Base-by-base conservation (phyloP, 2,888 invertebrate species). In the Watsonalla binaria region DNA sequence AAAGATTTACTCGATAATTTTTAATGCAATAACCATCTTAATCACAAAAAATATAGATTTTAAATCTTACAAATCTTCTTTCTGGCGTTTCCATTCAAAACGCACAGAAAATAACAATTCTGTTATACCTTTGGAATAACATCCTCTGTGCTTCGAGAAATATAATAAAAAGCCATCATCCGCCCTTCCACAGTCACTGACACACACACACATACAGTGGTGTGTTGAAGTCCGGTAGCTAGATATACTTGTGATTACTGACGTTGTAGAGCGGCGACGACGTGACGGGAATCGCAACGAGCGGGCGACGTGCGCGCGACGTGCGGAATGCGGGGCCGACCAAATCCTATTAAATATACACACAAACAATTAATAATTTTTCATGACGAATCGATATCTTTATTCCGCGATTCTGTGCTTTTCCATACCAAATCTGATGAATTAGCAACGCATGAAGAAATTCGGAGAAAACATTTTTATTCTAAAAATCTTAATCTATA, bases 201-300 rank as follows among this genome's bases (percentile, higher is more conserved):
- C 11, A 0, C 11, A 42, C 42, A 42, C 42, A 42, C 42, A 11
- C 42, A 42, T 11, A 42, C 42, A 42, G 11, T 61, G 65, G 66
- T 60, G 62, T 54, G 61, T 57, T 51, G 57, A 63, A 70, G 68
- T 65, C 69, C 78, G 72, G 82, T 76, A 76, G 82, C 81, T 70
- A 76, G 76, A 74, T 79, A 73, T 76, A 73, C 66, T 63, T 62
- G 78, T 78, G 78, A 78, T 80, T 77, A 78, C 78, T 73, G 68
- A 75, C 71, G 70, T 67, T 49, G 49, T 49, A 49, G 49, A 61
- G 68, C 53, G 64, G 57, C 62, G 58, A 47, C 59, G 15, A 82
- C 85, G 85, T 84, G 85, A 76, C 70, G 60, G 65, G 60, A 64
- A 57, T 81, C 55, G 62, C 53, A 62, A 84, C 63, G 64, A 50